Conservation (phyloP, 2,888 invertebrate genomes). For the Athalia rosae region DNA sequence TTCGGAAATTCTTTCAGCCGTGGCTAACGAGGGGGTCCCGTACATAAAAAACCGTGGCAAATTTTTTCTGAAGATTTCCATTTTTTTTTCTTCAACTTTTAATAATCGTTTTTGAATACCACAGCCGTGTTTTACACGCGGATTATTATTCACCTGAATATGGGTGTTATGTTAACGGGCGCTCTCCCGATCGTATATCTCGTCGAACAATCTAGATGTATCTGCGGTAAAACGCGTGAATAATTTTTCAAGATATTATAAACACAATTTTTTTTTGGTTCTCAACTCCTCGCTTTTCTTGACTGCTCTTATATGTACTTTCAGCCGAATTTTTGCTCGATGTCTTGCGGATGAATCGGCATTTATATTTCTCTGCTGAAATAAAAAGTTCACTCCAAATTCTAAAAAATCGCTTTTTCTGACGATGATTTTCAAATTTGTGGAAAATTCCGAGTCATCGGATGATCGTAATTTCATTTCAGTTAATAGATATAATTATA, state of each 20-base stretch:
- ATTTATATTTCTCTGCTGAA: no score
- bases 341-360: no score
- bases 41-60: conserved; percentile 61
- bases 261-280: conserved; percentile 8
- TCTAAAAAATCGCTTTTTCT: no score
- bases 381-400: no score
- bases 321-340: neutral
- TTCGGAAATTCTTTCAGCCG: conserved; percentile 6
- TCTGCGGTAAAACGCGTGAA: conserved; percentile 38
- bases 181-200: conserved; percentile 50
- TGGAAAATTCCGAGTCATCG: no score
- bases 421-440: no score
- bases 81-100: neutral
- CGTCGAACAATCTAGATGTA: conserved; percentile 12
- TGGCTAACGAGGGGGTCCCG: conserved; percentile 59
- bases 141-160: conserved; percentile 55
- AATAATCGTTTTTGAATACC: conserved; percentile 32
- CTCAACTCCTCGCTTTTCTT: neutral
- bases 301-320: conserved; percentile 11
- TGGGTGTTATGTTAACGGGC: conserved; percentile 33
- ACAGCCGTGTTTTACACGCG: conserved; percentile 50
- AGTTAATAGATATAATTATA: no score
- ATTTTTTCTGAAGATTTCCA: conserved; percentile 60
- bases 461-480: no score
- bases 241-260: conserved; percentile 16